Base-by-base conservation (phyloP, 2,888 invertebrate genomes). In the Torymus aiolomorphi region DNA sequence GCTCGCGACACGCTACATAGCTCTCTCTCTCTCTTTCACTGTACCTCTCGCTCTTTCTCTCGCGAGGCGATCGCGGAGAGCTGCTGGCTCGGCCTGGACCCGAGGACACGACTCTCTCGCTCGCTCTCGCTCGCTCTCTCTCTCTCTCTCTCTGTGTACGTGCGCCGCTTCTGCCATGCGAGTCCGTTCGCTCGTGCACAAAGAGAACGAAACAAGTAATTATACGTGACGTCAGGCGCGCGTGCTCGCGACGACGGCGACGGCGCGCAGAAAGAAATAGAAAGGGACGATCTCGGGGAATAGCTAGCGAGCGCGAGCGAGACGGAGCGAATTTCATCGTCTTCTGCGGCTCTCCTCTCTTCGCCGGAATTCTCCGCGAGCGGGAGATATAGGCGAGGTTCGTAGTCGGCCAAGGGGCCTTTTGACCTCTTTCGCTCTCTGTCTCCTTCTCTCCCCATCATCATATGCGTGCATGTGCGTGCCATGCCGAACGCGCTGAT, bases 161-260 rank as follows among this genome's bases (percentile, higher is more conserved):
- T 13, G 14, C 4, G 24, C 16, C 54, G 52, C 54, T 20, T 56
- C 57, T 59, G 57, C n/a, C 61, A n/a, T n/a, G n/a, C n/a, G n/a
- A n/a, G n/a, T n/a, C n/a, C n/a, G n/a, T n/a, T n/a, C 51, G 42
- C 42, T n/a, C 75, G 8, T 18, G 62, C 80, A 84, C 80, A 63
- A 76, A 72, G 67, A 67, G 84, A 62, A 66, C n/a, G 71, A 67
- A 56, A 86, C 85, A 86, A 87, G 86, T 87, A 88, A 88, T 88
- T 88, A 88, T 87, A 86, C 85, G 85, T 88, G 89, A 88, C 89
- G 88, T 88, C 87, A 87, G n/a, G 56, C 62, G 63, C 49, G 67
- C 67, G 57, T n/a, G n/a, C n/a, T n/a, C n/a, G n/a, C n/a, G n/a
- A n/a, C n/a, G n/a, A n/a, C n/a, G n/a, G n/a, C n/a, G n/a, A n/a